phyloP scores from a whole-genome alignment of 2,888 invertebrate genomes.

The Yponomeuta evonymella region DNA sequence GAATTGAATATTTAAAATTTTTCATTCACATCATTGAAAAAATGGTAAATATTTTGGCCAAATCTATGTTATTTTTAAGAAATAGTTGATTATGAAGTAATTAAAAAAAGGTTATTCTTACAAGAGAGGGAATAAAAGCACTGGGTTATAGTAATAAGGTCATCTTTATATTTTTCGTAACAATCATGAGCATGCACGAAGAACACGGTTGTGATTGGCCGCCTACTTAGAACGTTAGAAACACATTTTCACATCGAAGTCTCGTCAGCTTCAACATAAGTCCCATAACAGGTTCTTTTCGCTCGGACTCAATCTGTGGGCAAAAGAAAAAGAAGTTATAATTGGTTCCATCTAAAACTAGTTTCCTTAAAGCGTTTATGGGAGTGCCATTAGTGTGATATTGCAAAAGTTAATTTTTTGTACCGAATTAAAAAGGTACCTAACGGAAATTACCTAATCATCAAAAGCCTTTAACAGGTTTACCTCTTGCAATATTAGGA shows the following conservation, averaged over 20 bases:
- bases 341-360: neutral
- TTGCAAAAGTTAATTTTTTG: neutral
- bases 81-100: no score
- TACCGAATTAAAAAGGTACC: neutral
- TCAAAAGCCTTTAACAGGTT: no score
- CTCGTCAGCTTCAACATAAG: neutral
- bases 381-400: neutral
- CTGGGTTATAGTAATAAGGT: neutral
- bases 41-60: no score
- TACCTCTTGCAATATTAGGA: no score
- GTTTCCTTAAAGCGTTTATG: neutral
- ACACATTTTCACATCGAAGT: neutral
- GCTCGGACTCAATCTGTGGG: slow-evolving; percentile 14
- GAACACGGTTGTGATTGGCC: neutral
- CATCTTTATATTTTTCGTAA: neutral
- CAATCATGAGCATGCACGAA: neutral
- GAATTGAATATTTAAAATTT: no score
- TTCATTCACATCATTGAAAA: no score
- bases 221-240: neutral
- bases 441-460: no score
- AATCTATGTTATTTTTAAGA: no score
- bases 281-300: neutral
- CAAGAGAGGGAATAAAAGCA: neutral
- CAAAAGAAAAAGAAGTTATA: slow-evolving; percentile 14
- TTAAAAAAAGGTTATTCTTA: neutral